phyloP scores from a whole-genome alignment of 2,113 vertebrate genomes.

The Pardalotus punctatus region DNA sequence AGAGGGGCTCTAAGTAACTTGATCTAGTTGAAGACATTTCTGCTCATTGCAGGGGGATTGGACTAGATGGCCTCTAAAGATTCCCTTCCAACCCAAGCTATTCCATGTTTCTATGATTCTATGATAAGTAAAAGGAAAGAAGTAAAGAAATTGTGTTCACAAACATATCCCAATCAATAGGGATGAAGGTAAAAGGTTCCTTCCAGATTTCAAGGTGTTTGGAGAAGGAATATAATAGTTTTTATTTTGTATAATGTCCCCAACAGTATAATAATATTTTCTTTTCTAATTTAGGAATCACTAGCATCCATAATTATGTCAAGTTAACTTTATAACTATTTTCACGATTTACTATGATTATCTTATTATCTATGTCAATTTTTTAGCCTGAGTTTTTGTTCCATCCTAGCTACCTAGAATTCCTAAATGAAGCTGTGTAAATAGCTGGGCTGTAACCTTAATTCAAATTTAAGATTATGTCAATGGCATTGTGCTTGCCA shows the following conservation, averaged over 20 bases:
- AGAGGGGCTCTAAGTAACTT: not conserved
- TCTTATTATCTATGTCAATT: not conserved
- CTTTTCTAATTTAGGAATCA: not conserved
- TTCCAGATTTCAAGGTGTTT: not conserved
- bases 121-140: not conserved
- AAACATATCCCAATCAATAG: not conserved
- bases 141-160: not conserved
- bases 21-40: not conserved
- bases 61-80: not conserved
- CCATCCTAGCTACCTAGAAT: not conserved
- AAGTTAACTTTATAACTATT: not conserved
- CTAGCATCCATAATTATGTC: not conserved
- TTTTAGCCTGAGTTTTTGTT: not conserved
- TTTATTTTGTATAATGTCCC: not conserved
- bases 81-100: not conserved
- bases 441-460: not conserved
- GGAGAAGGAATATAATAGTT: not conserved
- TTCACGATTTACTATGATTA: not conserved
- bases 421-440: not conserved
- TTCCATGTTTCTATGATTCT: not conserved
- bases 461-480: not conserved
- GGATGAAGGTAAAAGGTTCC: not conserved
- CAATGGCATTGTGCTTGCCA: not conserved
- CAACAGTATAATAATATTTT: not conserved
- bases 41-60: not conserved